Conservation (phyloP, 2,797 vertebrate genomes). For the Chrysocyon brachyurus region DNA sequence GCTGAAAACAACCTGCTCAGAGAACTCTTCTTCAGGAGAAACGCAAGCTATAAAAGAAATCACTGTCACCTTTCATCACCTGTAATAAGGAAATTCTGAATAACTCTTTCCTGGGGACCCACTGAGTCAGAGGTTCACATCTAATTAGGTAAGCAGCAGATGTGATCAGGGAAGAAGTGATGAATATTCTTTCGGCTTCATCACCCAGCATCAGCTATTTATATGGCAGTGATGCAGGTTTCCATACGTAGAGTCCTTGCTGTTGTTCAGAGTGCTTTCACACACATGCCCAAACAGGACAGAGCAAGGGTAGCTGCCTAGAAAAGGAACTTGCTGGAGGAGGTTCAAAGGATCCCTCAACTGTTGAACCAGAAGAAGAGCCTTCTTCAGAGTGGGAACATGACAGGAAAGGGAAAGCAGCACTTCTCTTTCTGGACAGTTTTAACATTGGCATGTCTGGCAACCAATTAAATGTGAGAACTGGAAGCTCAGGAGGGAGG, state of each 20-base stretch:
- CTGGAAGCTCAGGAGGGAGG: neutral
- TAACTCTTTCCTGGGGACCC: neutral
- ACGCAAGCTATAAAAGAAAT: neutral
- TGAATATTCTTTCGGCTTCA: neutral
- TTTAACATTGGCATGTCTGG: neutral
- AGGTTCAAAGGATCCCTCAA: neutral
- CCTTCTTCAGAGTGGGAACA: neutral
- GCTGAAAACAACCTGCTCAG: neutral
- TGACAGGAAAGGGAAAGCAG: neutral
- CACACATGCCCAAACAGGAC: neutral
- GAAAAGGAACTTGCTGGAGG: neutral
- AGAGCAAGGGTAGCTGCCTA: neutral
- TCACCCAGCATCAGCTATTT: neutral
- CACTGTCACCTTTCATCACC: neutral
- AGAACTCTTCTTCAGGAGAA: neutral
- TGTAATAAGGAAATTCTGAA: constrained; percentile 41
- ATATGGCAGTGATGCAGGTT: neutral
- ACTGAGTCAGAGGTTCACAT: constrained; percentile 69
- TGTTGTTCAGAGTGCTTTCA: neutral
- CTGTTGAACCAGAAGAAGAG: neutral
- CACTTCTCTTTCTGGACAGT: neutral
- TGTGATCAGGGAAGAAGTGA: constrained; percentile 47
- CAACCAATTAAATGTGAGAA: neutral
- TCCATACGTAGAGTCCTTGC: neutral
- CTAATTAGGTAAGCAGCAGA: constrained; percentile 39